A percentile compares a stretch with the other conserved stretches of the same genome.
Conservation (phyloP, 2,797 vertebrate genomes). For the Enteromius treurensis region DNA sequence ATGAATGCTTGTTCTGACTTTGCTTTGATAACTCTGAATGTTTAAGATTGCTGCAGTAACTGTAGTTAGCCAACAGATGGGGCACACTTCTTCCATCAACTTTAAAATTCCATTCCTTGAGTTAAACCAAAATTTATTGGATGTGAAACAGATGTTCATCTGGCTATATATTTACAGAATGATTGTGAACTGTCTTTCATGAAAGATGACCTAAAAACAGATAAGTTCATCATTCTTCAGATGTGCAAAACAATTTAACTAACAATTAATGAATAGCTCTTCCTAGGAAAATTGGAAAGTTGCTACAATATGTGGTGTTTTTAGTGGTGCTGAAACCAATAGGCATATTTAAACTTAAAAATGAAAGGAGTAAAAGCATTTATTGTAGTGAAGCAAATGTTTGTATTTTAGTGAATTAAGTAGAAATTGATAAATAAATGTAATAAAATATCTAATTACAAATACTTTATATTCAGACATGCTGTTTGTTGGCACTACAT, state of each 20-base stretch:
- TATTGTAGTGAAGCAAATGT: not conserved
- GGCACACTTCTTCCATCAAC: not conserved
- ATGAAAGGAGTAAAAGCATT: not conserved
- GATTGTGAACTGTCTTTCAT: not conserved
- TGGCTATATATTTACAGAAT: slow-evolving; percentile 4
- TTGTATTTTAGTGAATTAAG: not conserved
- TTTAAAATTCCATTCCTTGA: not conserved
- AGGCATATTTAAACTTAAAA: not conserved
- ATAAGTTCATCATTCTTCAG: not conserved
- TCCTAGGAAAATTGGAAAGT: not conserved
- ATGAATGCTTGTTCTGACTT: not conserved
- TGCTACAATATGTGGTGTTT: not conserved
- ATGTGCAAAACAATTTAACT: not conserved
- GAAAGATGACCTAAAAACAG: not conserved
- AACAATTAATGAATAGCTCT: not conserved
- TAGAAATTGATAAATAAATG: not conserved
- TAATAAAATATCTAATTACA: not conserved
- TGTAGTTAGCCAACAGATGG: not conserved
- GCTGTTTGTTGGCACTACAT: not conserved
- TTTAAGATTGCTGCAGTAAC: not conserved
- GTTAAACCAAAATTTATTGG: not conserved
- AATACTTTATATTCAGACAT: not conserved
- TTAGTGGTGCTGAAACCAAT: not conserved
- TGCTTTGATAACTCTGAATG: no score
- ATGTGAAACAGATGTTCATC: not conserved